Evolutionary conservation across 2,888 invertebrate species (phyloP).

Genomic region (Pyrrhia umbra): DNA sequence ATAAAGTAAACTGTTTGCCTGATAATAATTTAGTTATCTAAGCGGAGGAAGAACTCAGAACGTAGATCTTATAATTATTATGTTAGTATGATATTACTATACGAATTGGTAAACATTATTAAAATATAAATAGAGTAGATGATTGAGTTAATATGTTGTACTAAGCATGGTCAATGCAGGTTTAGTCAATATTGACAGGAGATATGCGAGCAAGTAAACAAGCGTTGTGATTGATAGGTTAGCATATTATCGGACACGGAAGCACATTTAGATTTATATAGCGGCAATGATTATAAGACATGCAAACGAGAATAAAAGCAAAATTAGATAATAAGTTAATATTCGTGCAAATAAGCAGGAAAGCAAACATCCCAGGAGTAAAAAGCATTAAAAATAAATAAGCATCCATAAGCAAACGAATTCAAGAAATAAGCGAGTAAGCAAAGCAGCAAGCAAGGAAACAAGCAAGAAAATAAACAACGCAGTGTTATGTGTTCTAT

Average conservation of each 20-base stretch:
- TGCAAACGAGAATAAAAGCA: not conserved
- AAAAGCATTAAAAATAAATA: conserved; percentile 2
- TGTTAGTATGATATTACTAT: no score
- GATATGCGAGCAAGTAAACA: conserved; percentile 3
- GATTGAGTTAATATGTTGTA: conserved; percentile 28
- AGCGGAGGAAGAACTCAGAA: no score
- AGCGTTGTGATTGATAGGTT: conserved; percentile 3
- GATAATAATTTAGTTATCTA: not conserved
- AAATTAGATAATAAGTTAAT: not conserved
- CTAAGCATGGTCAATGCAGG: conserved; percentile 41
- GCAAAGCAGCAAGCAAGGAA: conserved; percentile 15
- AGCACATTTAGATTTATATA: conserved; percentile 3
- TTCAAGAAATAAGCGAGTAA: not conserved
- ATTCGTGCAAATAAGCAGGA: conserved; percentile 1
- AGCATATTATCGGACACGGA: conserved; percentile 21
- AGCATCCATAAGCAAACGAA: not conserved
- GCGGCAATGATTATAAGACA: not conserved
- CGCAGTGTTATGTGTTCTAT: conserved; percentile 33
- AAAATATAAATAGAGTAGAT: no score
- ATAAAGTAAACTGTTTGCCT: conserved; percentile 16
- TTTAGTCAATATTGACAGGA: conserved; percentile 3
- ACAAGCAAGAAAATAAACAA: conserved; percentile 24
- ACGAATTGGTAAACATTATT: no score
- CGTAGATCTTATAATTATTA: no score
- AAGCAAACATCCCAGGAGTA: conserved; percentile 13